A percentile compares a stretch with the other conserved stretches of the same genome.
phyloP scores from a whole-genome alignment of 2,797 vertebrate species.

The Anomalospiza imberbis region DNA sequence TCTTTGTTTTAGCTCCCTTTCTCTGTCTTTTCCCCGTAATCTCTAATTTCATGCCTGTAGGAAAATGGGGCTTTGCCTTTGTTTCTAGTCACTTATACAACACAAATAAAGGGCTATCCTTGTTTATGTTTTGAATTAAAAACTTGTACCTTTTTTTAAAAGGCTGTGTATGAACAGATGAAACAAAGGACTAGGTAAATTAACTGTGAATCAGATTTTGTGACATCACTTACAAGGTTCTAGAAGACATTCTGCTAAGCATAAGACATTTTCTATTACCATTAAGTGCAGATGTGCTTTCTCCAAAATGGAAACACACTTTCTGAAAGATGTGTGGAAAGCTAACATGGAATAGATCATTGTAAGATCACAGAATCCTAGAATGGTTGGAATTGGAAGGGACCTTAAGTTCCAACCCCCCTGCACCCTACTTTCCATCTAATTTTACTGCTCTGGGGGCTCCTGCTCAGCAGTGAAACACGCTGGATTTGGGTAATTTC shows the following conservation, averaged over 20 bases:
- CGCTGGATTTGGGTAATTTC: not conserved
- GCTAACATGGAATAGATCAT: not conserved
- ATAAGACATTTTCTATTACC: not conserved
- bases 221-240: not conserved
- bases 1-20: not conserved
- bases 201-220: not conserved
- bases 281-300: not conserved
- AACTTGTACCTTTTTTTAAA: not conserved
- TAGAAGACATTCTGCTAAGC: not conserved
- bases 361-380: not conserved
- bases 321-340: not conserved
- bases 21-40: not conserved
- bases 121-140: not conserved
- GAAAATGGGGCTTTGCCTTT: not conserved
- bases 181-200: slow-evolving; percentile 13
- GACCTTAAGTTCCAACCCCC: not conserved
- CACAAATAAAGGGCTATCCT: not conserved
- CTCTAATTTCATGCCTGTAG: not conserved
- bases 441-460: not conserved
- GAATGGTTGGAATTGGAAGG: not conserved
- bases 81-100: not conserved
- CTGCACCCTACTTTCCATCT: not conserved
- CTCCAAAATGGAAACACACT: not conserved
- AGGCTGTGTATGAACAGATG: not conserved
- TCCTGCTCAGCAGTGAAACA: not conserved